These are phyloP conservation scores for Chloropsis cyanopogon DNA, from an alignment of 2,113 vertebrate species.

Conservation along the genomic window DNA sequence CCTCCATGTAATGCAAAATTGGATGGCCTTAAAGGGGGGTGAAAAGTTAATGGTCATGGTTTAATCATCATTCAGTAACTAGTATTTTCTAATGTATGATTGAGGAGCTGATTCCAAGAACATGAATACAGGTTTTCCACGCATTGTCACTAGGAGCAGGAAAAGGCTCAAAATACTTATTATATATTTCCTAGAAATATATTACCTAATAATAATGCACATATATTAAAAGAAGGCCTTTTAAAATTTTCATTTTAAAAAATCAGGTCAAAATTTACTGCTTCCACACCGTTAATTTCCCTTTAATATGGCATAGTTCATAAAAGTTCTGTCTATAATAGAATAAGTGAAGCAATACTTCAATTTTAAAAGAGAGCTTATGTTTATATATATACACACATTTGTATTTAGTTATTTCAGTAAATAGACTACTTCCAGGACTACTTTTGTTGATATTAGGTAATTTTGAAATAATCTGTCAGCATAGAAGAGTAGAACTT, in stretches of 20 bases:
- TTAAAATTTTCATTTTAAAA: background rate
- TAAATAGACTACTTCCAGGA: background rate
- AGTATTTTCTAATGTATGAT: background rate
- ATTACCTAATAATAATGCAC: background rate
- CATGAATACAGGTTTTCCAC: background rate
- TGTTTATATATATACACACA: background rate
- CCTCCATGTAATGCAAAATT: background rate
- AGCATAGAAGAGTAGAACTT: background rate
- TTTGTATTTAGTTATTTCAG: background rate
- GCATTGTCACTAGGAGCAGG: background rate
- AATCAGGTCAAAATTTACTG: background rate
- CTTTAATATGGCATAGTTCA: background rate
- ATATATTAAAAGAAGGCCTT: background rate
- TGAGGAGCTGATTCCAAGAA: background rate
- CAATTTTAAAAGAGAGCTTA: background rate
- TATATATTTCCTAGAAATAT: background rate
- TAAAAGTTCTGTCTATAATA: background rate
- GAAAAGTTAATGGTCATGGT: background rate
- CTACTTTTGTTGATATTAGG: background rate
- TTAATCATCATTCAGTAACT: background rate
- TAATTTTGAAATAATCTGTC: conserved; percentile 18
- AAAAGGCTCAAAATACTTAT: background rate
- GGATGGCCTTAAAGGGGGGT: background rate
- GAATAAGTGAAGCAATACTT: background rate
- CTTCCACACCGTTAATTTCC: background rate